phyloP scores from a whole-genome alignment of 2,888 invertebrate species.

The Lycocerus yunnanus region DNA sequence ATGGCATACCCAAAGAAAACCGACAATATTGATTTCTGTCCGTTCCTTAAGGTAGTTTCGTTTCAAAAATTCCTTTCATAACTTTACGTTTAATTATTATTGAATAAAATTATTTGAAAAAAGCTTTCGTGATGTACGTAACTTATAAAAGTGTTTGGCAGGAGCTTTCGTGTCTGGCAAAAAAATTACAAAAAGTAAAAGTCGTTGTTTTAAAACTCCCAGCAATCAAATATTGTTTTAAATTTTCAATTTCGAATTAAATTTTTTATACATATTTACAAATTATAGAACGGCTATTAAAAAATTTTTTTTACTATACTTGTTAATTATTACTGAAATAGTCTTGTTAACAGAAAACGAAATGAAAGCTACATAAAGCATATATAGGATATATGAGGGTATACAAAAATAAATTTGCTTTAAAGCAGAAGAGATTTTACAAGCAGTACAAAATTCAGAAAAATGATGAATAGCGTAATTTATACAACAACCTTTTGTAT shows the following conservation, averaged over 20 bases:
- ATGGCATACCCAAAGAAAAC: conserved; percentile 13
- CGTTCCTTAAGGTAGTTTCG: not conserved
- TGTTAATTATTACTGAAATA: not conserved
- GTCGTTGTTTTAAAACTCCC: too few species aligned
- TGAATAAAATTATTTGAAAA: not conserved
- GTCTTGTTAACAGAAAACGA: not conserved
- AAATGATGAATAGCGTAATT: not conserved
- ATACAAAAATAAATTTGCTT: not conserved
- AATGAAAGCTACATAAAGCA: not conserved
- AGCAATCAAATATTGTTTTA: too few species aligned
- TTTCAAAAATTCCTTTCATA: not conserved
- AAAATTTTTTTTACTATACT: not conserved
- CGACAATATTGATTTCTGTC: conserved; percentile 8
- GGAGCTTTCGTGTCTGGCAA: not conserved
- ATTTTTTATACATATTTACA: too few species aligned
- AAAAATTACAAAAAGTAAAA: not conserved
- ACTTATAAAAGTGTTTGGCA: not conserved
- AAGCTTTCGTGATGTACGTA: not conserved
- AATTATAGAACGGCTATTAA: too few species aligned
- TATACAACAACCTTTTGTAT: not conserved
- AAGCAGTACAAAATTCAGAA: not conserved
- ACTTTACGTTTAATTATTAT: not conserved
- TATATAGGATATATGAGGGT: not conserved
- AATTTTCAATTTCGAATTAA: too few species aligned
- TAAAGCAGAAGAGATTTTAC: not conserved